phyloP scores from a whole-genome alignment of 2,113 vertebrate species.

The Columba janthina region DNA sequence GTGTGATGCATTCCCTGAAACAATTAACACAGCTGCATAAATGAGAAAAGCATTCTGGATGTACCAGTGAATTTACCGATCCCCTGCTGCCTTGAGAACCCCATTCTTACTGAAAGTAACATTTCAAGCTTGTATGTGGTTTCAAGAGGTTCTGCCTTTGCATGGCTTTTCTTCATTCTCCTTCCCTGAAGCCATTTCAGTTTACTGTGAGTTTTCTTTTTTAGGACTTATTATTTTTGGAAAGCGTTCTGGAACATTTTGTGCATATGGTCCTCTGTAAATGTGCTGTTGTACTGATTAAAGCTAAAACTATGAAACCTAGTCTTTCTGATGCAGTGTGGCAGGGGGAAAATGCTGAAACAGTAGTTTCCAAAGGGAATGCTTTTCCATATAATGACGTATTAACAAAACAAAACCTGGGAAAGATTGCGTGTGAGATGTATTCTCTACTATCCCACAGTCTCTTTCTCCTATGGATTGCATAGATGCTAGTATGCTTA shows the following conservation, averaged over 20 bases:
- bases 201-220: conserved; percentile 54
- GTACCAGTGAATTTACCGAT: not conserved
- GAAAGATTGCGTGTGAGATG: not conserved
- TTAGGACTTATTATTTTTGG: conserved; percentile 74
- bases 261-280: conserved; percentile 55
- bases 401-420: not conserved
- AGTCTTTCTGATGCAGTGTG: not conserved
- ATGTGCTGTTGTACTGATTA: conserved; percentile 70
- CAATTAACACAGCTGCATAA: not conserved
- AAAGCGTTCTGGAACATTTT: conserved; percentile 73
- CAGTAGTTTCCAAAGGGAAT: conserved; percentile 28
- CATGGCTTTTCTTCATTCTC: not conserved
- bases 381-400: not conserved
- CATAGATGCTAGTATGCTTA: not conserved
- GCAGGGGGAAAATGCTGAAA: conserved; percentile 16
- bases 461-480: not conserved
- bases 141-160: not conserved
- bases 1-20: not conserved
- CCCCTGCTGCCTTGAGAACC: not conserved
- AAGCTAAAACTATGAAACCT: conserved; percentile 60
- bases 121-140: not conserved
- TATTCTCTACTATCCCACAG: not conserved
- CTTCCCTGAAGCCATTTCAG: conserved; percentile 15
- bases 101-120: not conserved
- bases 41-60: not conserved